Evolutionary conservation across 2,888 invertebrate genomes (phyloP), one percentile per base, ranked within the genome.

Genomic region (Apodemia mormo): DNA sequence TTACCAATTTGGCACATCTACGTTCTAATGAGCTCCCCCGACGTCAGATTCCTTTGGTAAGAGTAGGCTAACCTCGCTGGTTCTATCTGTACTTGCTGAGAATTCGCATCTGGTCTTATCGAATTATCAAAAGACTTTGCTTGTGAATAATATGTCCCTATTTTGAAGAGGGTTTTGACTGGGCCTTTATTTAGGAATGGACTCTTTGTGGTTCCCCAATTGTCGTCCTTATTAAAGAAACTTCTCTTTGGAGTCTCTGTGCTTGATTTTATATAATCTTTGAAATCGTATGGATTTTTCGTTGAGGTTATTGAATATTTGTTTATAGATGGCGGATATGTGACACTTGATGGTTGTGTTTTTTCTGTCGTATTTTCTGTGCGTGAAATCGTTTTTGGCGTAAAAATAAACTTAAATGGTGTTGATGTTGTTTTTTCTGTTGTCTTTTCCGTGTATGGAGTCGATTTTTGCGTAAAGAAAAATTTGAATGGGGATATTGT

Each of bases 211-310:
- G 95, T 95, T 68, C 89, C 82, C 79, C 87, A 92, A 65, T 75
- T 84, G 49, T 89, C 90, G 33, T 86, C 88, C 78, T 90, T 93
- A 70, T 77, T 88, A 78, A 86, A 87, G 76, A 88, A 92, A 5
- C 92, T 90, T 65, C 80, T 79, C 80, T 86, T 92, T 6, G 83
- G 79, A 14, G 82, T 76, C 69, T 78, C 81, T 66, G 83, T 86
- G 76, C 82, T 84, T 72, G 82, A 82, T 77, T 90, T 93, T 0
- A 83, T 81, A 74, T 88, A 93, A 66, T 93, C 92, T 80, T 92
- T 88, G 79, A 94, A 94, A 75, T 92, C 90, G 82, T 94, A 95
- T 1, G 95, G 94, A 80, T 91, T 94, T 83, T 90, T 92, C 12
- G 95, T 95, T 14, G 94, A 91, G 29, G 93, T 87, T 52, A 92